Percentiles rank a stretch among this genome's conserved stretches.
These are phyloP conservation scores for Hecatera dysodea DNA, from an alignment of 2,888 invertebrate genomes.

Conservation along the genomic window DNA sequence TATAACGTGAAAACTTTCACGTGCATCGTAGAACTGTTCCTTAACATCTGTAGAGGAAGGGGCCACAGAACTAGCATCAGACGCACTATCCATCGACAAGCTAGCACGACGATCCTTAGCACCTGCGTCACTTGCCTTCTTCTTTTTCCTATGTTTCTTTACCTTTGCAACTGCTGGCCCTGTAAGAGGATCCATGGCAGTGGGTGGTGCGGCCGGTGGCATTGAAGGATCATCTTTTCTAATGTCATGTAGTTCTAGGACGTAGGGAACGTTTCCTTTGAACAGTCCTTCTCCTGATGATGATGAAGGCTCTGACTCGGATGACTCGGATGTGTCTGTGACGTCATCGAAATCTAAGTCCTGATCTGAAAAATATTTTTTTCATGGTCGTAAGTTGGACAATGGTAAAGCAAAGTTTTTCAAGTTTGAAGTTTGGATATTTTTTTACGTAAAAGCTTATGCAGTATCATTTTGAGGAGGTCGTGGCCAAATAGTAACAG, in stretches of 20 bases:
- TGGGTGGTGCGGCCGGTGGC: slow-evolving; percentile 2
- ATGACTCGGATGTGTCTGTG: slow-evolving; percentile 47
- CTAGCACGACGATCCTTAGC: slow-evolving; percentile 56
- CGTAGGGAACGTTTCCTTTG: slow-evolving; percentile 65
- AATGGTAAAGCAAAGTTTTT: not conserved
- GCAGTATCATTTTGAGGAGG: not conserved
- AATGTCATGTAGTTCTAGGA: slow-evolving; percentile 78
- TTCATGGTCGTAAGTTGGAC: not conserved
- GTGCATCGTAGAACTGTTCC: slow-evolving; percentile 83
- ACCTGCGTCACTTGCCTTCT: slow-evolving; percentile 44
- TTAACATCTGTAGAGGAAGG: slow-evolving; percentile 62
- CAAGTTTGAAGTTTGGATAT: not conserved
- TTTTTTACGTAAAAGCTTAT: not conserved
- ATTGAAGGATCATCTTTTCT: slow-evolving; percentile 69
- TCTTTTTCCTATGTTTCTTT: slow-evolving; percentile 74
- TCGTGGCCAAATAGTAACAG: no score
- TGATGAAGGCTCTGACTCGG: slow-evolving; percentile 67
- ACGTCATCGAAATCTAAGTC: slow-evolving; percentile 58
- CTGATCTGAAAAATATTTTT: slow-evolving; percentile 51
- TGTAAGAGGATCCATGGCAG: not conserved
- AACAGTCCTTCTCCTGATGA: slow-evolving; percentile 66
- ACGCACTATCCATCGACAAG: slow-evolving; percentile 69
- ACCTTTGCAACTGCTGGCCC: slow-evolving; percentile 35
- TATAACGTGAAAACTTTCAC: slow-evolving; percentile 78
- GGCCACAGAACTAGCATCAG: slow-evolving; percentile 66